phyloP scores from a whole-genome alignment of 1,140 invertebrate species.

The Trichoplusia ni region DNA sequence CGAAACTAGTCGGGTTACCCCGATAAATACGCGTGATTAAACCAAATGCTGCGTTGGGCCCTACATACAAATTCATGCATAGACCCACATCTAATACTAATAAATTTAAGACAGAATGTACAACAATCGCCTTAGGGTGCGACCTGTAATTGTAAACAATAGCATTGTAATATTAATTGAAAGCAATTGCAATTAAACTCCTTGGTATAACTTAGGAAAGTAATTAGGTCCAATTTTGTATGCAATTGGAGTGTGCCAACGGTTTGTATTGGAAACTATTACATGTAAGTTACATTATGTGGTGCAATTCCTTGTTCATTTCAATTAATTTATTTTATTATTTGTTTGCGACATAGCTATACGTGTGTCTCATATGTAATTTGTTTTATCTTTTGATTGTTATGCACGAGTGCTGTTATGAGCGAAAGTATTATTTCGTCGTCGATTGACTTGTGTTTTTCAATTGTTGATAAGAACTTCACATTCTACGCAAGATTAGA shows the following conservation, averaged over 20 bases:
- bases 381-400: too few relatives aligned
- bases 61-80: neutral
- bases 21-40: too few relatives aligned
- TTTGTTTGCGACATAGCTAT: neutral
- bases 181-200: slow-evolving; percentile 45
- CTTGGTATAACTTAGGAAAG: slow-evolving; percentile 24
- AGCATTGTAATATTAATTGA: slow-evolving; percentile 43
- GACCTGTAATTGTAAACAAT: slow-evolving; percentile 45
- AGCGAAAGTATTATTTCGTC: too few relatives aligned
- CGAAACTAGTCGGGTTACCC: too few relatives aligned
- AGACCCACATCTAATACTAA: neutral
- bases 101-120: neutral
- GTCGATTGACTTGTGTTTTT: too few relatives aligned
- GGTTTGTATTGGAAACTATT: slow-evolving; percentile 9
- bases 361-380: too few relatives aligned
- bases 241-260: slow-evolving; percentile 17
- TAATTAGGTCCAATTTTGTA: slow-evolving; percentile 25
- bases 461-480: too few relatives aligned
- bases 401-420: too few relatives aligned
- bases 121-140: slow-evolving; percentile 32
- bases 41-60: too few relatives aligned
- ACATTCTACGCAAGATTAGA: too few relatives aligned
- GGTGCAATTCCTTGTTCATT: too few relatives aligned
- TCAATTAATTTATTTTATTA: neutral
- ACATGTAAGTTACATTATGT: neutral